Percentiles rank a stretch among this genome's conserved stretches.
phyloP scores from a whole-genome alignment of 2,113 vertebrate genomes.

The Lagenorhynchus albirostris region DNA sequence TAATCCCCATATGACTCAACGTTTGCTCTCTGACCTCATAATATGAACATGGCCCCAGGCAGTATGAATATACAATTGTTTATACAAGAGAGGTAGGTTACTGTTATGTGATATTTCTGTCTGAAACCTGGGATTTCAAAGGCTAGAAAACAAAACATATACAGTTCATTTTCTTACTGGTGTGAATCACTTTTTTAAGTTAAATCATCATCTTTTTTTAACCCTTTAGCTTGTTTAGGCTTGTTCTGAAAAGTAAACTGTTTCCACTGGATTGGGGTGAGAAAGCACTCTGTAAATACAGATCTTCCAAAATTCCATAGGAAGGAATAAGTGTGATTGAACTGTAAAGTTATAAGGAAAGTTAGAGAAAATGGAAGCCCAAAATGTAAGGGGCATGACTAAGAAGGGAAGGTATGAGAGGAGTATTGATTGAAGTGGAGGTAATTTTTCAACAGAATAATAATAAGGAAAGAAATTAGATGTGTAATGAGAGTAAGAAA shows the following conservation, averaged over 20 bases:
- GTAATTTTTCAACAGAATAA: conserved; percentile 23
- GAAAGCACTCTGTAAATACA: not conserved
- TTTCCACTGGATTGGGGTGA: not conserved
- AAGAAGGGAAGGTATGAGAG: not conserved
- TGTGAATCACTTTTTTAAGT: not conserved
- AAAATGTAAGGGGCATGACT: not conserved
- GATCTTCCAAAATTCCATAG: not conserved
- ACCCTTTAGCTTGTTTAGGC: not conserved
- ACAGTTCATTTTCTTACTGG: not conserved
- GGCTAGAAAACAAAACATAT: not conserved
- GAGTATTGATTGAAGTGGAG: not conserved
- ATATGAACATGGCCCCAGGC: not conserved
- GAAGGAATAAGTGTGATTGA: not conserved
- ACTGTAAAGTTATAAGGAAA: not conserved
- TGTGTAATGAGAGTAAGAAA: not conserved
- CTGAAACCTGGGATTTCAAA: not conserved
- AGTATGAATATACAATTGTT: not conserved
- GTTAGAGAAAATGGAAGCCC: not conserved
- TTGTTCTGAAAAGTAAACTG: not conserved
- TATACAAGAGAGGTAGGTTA: not conserved
- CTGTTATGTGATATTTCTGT: not conserved
- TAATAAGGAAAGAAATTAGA: conserved; percentile 17
- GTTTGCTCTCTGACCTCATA: not conserved
- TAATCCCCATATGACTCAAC: too few relatives aligned
- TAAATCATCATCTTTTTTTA: not conserved